Conservation (phyloP, 2,888 invertebrate genomes). For the Fabriciana adippe region DNA sequence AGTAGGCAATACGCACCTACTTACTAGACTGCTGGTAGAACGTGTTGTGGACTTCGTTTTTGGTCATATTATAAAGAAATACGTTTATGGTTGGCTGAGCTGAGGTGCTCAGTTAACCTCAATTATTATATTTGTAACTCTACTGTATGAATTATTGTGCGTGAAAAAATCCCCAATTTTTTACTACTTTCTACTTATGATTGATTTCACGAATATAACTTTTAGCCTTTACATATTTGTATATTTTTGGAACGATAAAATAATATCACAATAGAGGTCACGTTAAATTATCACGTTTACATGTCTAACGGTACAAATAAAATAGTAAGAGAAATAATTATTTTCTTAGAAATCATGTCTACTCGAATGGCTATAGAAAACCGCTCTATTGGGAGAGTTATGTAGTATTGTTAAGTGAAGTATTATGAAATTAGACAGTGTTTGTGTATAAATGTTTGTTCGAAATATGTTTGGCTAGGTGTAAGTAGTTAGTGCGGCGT, state of each 20-base stretch:
- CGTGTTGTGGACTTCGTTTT: not conserved
- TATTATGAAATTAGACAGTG: conserved; percentile 40
- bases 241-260: too few relatives aligned
- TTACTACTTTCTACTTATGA: too few relatives aligned
- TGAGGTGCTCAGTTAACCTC: not conserved
- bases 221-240: too few relatives aligned
- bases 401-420: conserved; percentile 18
- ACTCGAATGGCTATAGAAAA: conserved; percentile 23
- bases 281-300: not conserved
- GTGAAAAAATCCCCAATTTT: too few relatives aligned
- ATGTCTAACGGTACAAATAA: not conserved
- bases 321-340: conserved; percentile 16
- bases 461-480: conserved; percentile 44
- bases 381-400: conserved; percentile 15
- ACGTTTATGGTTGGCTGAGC: not conserved
- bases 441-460: conserved; percentile 46
- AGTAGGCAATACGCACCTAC: conserved; percentile 18
- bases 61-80: not conserved
- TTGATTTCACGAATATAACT: too few relatives aligned
- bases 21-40: conserved; percentile 1
- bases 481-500: conserved; percentile 50
- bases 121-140: too few relatives aligned
- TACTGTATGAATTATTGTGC: too few relatives aligned
- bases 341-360: conserved; percentile 13
- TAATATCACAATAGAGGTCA: too few relatives aligned